These are phyloP conservation scores for Desmodus rotundus DNA, from an alignment of 2,113 vertebrate species.

Conservation along the genomic window DNA sequence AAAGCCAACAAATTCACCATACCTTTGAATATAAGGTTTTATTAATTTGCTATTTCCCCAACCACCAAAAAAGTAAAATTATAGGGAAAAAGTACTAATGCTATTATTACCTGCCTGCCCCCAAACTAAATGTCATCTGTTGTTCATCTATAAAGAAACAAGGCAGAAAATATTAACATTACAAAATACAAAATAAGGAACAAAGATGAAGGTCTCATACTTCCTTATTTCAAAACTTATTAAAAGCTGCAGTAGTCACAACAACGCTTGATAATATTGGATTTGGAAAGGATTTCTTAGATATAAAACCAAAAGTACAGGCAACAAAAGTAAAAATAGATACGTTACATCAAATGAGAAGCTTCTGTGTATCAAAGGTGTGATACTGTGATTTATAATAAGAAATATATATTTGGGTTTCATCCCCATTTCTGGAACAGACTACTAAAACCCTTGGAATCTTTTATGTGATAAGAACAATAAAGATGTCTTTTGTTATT, in stretches of 20 bases:
- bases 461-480: neutral
- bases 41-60: neutral
- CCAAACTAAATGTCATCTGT: neutral
- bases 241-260: neutral
- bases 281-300: neutral
- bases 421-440: neutral
- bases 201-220: neutral
- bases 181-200: constrained; percentile 1
- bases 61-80: neutral
- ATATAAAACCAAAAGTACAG: neutral
- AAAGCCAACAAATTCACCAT: neutral
- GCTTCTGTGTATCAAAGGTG: neutral
- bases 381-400: neutral
- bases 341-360: neutral
- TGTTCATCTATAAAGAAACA: constrained; percentile 2
- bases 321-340: neutral
- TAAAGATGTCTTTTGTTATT: neutral
- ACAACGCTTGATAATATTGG: neutral
- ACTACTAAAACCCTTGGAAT: neutral
- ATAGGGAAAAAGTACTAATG: neutral
- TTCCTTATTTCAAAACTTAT: neutral
- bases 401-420: neutral
- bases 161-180: neutral
- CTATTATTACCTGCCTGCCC: neutral
- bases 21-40: neutral